Evolutionary conservation across 2,888 invertebrate species (phyloP).

Genomic region (Spilosoma lubricipeda): DNA sequence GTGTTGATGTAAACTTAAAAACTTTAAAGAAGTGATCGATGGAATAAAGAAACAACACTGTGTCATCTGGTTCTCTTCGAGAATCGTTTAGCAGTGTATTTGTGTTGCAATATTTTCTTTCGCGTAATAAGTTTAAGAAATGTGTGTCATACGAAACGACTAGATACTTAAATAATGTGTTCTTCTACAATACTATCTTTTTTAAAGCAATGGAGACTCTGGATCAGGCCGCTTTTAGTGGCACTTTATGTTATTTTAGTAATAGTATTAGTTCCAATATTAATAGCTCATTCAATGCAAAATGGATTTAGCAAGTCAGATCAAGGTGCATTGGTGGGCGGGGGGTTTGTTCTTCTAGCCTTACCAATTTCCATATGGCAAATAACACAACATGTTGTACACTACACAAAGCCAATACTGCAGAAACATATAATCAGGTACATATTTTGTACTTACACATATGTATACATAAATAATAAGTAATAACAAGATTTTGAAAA

Average conservation of each 20-base stretch:
- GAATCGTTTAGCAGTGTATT: background rate
- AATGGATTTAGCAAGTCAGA: conserved; percentile 92
- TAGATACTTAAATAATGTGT: conserved; percentile 68
- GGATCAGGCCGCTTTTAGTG: conserved; percentile 95
- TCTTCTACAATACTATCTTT: conserved; percentile 69
- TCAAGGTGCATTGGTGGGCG: conserved; percentile 94
- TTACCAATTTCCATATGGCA: conserved; percentile 98
- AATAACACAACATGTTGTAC: conserved; percentile 96
- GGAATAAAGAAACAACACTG: background rate
- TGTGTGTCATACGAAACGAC: conserved; percentile 45
- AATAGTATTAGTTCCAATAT: conserved; percentile 93
- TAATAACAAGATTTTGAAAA: no score
- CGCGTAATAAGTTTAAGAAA: conserved; percentile 26
- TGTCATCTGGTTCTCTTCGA: background rate
- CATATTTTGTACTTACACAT: conserved; percentile 22
- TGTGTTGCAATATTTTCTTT: conserved; percentile 17
- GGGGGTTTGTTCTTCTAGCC: conserved; percentile 96
- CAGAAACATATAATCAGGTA: conserved; percentile 98
- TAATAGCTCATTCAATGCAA: conserved; percentile 92
- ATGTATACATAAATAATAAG: no score
- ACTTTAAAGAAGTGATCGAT: background rate
- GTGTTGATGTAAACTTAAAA: background rate
- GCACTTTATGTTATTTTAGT: conserved; percentile 93
- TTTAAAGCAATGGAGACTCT: conserved; percentile 91
- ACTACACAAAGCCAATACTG: conserved; percentile 96